These are phyloP conservation scores for Otocyon megalotis DNA, from an alignment of 2,113 vertebrate species.

Conservation along the genomic window DNA sequence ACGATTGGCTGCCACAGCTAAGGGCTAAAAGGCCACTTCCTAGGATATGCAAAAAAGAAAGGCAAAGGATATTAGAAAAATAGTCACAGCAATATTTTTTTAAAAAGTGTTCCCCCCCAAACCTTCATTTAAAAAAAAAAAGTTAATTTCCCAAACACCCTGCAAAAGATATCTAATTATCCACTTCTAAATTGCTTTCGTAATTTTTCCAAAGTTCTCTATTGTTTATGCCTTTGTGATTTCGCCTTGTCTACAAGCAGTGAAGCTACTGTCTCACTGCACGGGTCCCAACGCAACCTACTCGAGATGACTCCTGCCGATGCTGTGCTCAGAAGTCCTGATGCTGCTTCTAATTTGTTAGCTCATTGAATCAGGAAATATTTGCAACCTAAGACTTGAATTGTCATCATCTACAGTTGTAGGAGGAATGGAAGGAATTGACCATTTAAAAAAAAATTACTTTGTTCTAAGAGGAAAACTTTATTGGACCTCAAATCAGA, in stretches of 20 bases:
- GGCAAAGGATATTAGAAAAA: conserved; percentile 86
- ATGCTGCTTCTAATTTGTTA: neutral
- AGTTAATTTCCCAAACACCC: conserved; percentile 88
- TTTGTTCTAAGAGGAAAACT: neutral
- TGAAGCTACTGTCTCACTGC: conserved; percentile 53
- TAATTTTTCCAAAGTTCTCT: conserved; percentile 85
- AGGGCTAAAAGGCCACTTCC: conserved; percentile 86
- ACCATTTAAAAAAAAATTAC: neutral
- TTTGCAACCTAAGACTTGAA: neutral
- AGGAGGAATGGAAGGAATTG: neutral
- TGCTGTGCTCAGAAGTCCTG: neutral
- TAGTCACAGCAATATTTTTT: conserved; percentile 80
- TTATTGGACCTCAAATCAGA: neutral
- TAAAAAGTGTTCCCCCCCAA: conserved; percentile 83
- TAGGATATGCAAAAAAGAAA: conserved; percentile 74
- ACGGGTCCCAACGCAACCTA: conserved; percentile 64
- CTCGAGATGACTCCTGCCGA: neutral
- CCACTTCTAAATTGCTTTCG: conserved; percentile 86
- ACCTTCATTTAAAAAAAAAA: conserved; percentile 84
- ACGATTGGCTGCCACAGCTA: conserved; percentile 86
- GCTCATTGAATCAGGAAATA: neutral
- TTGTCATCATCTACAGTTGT: neutral
- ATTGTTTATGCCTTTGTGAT: conserved; percentile 83
- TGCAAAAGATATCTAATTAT: conserved; percentile 88
- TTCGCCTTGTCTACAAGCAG: conserved; percentile 60